Percentiles rank a stretch among this genome's conserved stretches.
phyloP scores from a whole-genome alignment of 2,888 invertebrate genomes.

The Pseudoips prasinana region DNA sequence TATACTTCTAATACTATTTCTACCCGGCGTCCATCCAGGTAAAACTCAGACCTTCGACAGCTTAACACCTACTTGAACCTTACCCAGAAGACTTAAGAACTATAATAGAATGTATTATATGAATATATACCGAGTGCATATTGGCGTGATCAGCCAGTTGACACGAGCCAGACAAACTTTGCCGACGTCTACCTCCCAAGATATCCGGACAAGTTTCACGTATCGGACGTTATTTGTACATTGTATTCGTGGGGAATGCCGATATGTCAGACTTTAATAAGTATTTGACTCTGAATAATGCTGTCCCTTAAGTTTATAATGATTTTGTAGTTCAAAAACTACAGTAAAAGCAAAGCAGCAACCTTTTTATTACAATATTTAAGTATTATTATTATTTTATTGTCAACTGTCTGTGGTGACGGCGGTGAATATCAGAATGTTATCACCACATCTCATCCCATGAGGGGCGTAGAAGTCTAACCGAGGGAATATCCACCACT shows the following conservation, averaged over 20 bases:
- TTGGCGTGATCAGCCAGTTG: slow-evolving; percentile 71
- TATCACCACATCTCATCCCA: too few species aligned
- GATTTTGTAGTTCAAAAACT: too few species aligned
- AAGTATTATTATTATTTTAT: too few species aligned
- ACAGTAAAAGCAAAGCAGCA: too few species aligned
- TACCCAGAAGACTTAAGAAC: slow-evolving; percentile 8
- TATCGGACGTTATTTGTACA: slow-evolving; percentile 42
- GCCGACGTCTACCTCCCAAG: slow-evolving; percentile 51
- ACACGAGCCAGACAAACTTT: slow-evolving; percentile 63
- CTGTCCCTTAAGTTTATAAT: too few species aligned
- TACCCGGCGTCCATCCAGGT: slow-evolving; percentile 28
- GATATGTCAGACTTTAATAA: slow-evolving; percentile 8
- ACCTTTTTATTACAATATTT: too few species aligned
- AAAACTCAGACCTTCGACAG: slow-evolving; percentile 10
- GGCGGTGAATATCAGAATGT: too few species aligned
- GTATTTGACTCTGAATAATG: too few species aligned
- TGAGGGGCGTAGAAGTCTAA: too few species aligned
- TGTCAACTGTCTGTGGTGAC: too few species aligned
- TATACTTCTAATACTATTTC: slow-evolving; percentile 17
- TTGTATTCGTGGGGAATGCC: slow-evolving; percentile 31
- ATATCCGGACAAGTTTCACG: slow-evolving; percentile 38
- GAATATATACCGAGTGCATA: slow-evolving; percentile 34
- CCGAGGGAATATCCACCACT: too few species aligned
- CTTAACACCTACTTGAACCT: slow-evolving; percentile 1
- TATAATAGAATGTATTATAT: not conserved